phyloP scores from a whole-genome alignment of 2,113 vertebrate genomes.

The Damaliscus lunatus region DNA sequence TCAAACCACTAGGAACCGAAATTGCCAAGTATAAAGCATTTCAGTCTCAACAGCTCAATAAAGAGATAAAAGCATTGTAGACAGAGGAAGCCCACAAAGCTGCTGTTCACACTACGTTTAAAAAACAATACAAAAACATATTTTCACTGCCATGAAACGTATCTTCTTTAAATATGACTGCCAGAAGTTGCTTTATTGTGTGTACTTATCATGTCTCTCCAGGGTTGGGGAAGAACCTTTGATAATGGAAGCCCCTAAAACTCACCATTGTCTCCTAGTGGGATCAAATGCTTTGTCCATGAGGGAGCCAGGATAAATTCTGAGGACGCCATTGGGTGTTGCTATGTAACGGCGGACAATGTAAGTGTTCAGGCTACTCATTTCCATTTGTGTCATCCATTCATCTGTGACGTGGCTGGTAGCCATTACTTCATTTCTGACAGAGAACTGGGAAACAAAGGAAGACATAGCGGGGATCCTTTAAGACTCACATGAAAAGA shows the following conservation, averaged over 20 bases:
- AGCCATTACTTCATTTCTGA: conserved; percentile 99
- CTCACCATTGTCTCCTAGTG: conserved; percentile 99
- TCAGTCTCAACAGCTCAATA: conserved; percentile 46
- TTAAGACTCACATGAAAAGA: conserved; percentile 78
- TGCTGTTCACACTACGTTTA: not conserved
- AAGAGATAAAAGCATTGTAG: not conserved
- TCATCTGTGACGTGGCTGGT: conserved; percentile 99
- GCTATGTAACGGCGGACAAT: conserved; percentile 99
- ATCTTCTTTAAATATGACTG: not conserved
- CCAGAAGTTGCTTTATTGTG: conserved; percentile 26
- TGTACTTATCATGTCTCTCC: conserved; percentile 30
- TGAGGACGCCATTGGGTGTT: conserved; percentile 99
- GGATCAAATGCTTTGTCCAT: conserved; percentile 99
- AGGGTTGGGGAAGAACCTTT: conserved; percentile 63
- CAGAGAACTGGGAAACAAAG: conserved; percentile 93
- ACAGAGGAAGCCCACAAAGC: not conserved
- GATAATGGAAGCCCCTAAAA: conserved; percentile 74
- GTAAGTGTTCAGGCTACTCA: conserved; percentile 98
- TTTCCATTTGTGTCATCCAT: conserved; percentile 99
- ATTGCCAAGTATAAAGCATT: not conserved
- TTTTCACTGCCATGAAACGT: not conserved
- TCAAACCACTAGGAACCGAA: not conserved
- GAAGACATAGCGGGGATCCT: conserved; percentile 79
- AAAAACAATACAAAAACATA: not conserved
- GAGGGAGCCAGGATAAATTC: conserved; percentile 99